Evolutionary conservation across 2,113 vertebrate species (phyloP).

Genomic region (Tragulus kanchil): DNA sequence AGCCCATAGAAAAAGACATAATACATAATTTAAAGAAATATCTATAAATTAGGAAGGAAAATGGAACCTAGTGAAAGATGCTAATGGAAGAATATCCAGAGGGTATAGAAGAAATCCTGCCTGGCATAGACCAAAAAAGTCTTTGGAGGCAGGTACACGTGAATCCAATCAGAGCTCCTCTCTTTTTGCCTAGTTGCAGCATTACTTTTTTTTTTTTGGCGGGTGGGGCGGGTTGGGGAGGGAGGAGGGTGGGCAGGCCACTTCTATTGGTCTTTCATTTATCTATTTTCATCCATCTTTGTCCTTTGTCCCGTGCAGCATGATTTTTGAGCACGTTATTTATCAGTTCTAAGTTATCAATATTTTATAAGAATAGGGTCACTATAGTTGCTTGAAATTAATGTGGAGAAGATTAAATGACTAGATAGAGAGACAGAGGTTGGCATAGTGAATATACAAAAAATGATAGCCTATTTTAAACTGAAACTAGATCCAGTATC

Average conservation of each 20-base stretch:
- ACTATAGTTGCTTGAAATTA: background rate
- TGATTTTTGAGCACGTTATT: background rate
- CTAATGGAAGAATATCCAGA: background rate
- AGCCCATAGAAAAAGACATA: background rate
- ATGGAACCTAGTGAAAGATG: background rate
- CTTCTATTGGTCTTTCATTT: too few species aligned
- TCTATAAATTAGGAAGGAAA: background rate
- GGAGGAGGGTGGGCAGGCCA: too few species aligned
- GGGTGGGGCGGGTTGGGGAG: too few species aligned
- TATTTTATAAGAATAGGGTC: constrained; percentile 28
- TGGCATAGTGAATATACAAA: background rate
- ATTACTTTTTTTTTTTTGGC: too few species aligned
- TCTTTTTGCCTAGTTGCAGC: background rate
- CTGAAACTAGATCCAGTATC: background rate
- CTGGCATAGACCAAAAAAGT: background rate
- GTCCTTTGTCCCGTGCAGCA: background rate
- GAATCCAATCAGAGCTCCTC: background rate
- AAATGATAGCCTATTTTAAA: background rate
- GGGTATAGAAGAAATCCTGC: background rate
- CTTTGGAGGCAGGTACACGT: background rate
- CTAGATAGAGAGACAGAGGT: background rate
- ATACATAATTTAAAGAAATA: background rate
- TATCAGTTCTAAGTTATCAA: background rate
- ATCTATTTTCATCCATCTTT: too few species aligned
- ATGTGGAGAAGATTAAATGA: background rate